Percentiles rank a stretch among this genome's conserved stretches.
phyloP scores from a whole-genome alignment of 2,797 vertebrate species.

The Tympanoctomys barrerae region DNA sequence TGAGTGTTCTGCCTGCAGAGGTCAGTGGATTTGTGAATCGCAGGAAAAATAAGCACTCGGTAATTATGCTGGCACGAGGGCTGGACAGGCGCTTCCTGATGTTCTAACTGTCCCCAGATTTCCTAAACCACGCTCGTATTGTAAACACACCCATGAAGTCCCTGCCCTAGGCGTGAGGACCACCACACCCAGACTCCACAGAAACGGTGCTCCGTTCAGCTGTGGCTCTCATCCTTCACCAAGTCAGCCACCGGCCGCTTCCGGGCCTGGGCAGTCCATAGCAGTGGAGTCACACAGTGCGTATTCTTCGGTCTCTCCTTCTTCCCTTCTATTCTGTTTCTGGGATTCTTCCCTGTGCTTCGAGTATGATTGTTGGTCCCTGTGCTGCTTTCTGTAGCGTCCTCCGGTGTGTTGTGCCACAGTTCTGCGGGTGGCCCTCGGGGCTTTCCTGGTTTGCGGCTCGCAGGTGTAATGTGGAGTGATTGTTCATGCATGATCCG shows the following conservation, averaged over 20 bases:
- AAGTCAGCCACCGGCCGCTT: not conserved
- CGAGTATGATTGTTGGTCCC: fast-evolving
- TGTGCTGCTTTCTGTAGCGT: not conserved
- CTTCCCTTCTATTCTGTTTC: not conserved
- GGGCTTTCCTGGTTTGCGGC: not conserved
- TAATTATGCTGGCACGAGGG: not conserved
- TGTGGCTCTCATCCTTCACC: fast-evolving
- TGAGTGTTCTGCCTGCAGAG: not conserved
- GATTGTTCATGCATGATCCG: no score
- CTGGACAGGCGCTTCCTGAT: not conserved
- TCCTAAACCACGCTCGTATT: fast-evolving
- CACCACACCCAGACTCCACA: fast-evolving
- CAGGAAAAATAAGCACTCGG: not conserved
- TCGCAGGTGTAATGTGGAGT: fast-evolving
- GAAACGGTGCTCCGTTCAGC: fast-evolving
- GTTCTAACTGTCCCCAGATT: no score
- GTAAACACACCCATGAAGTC: fast-evolving
- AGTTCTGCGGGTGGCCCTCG: fast-evolving
- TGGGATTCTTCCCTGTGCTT: not conserved
- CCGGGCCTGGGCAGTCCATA: not conserved
- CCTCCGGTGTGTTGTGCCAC: no score
- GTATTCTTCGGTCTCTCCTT: not conserved
- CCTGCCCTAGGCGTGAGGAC: fast-evolving
- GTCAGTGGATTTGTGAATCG: not conserved
- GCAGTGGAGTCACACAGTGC: fast-evolving